Percentiles rank a stretch among this genome's conserved stretches.
These are phyloP conservation scores for Phacellophora camtschatica DNA, from an alignment of 30 jellyfish, hydroid and myxozoan species.

Conservation along the genomic window DNA sequence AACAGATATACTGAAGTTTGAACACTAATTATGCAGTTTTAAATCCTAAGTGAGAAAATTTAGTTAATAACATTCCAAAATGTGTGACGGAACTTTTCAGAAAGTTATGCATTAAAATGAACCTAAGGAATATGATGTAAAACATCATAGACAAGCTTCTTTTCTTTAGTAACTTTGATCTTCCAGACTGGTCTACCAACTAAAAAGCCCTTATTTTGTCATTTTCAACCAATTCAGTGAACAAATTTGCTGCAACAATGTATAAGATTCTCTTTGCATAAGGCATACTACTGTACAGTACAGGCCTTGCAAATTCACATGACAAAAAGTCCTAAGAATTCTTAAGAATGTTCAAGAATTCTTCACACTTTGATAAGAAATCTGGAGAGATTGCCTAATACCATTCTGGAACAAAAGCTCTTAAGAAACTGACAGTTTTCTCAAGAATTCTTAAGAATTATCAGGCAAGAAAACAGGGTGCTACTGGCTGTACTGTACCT, in stretches of 20 bases:
- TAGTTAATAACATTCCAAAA: not conserved
- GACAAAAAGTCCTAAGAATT: not conserved
- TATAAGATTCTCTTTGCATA: too few relatives aligned
- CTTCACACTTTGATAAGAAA: too few relatives aligned
- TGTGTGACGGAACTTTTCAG: not conserved
- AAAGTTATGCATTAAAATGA: not conserved
- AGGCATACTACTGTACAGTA: not conserved
- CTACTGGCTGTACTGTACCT: too few relatives aligned
- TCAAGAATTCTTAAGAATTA: too few relatives aligned
- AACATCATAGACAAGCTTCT: too few relatives aligned
- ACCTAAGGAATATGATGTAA: too few relatives aligned
- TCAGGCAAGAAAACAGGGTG: too few relatives aligned
- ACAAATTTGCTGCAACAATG: not conserved
- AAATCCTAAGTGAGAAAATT: not conserved
- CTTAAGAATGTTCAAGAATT: too few relatives aligned
- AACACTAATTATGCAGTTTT: not conserved
- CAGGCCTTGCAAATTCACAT: not conserved
- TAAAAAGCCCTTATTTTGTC: not conserved
- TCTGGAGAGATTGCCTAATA: too few relatives aligned
- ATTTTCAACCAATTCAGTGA: not conserved
- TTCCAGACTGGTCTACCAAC: not conserved
- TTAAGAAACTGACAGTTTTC: too few relatives aligned
- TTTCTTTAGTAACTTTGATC: too few relatives aligned
- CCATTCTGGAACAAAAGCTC: too few relatives aligned
- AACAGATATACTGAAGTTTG: not conserved